phyloP scores from a whole-genome alignment of 2,113 vertebrate genomes.

The Triplophysa rosa region DNA sequence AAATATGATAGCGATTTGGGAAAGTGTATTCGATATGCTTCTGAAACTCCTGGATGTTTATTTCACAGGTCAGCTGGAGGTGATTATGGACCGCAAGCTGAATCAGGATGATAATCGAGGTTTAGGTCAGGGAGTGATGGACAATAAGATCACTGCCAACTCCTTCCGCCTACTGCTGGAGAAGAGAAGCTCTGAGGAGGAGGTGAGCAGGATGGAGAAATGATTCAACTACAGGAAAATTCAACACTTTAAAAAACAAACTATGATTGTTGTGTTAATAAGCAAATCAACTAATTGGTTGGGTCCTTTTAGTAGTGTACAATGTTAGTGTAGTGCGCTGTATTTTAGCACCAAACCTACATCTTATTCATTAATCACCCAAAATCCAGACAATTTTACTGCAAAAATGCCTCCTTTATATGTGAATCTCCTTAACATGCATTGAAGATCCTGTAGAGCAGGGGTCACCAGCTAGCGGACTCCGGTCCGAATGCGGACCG shows the following conservation, averaged over 20 bases:
- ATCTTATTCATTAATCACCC: too few relatives aligned
- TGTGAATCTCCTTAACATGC: too few relatives aligned
- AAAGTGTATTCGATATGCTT: neutral
- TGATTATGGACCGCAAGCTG: slow-evolving; percentile 90
- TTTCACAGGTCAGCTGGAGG: slow-evolving; percentile 85
- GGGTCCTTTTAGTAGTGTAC: too few relatives aligned
- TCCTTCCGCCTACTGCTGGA: slow-evolving; percentile 85
- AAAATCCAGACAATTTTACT: too few relatives aligned
- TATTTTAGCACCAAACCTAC: too few relatives aligned
- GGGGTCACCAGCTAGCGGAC: too few relatives aligned
- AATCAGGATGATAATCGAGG: slow-evolving; percentile 95
- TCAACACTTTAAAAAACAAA: neutral
- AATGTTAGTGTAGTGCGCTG: too few relatives aligned
- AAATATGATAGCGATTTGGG: too few relatives aligned
- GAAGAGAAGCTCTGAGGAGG: slow-evolving; percentile 68
- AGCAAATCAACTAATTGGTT: too few relatives aligned
- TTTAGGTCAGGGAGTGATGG: slow-evolving; percentile 90
- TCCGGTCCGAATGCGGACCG: too few relatives aligned
- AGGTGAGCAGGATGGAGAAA: slow-evolving; percentile 62
- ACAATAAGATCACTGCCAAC: slow-evolving; percentile 90
- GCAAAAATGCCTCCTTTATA: too few relatives aligned
- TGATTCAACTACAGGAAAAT: neutral
- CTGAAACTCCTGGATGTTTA: slow-evolving; percentile 32
- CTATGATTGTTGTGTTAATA: neutral
- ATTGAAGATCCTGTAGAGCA: too few relatives aligned